Evolutionary conservation across 2,113 vertebrate species (phyloP).

Genomic region (Prionailurus bengalensis): DNA sequence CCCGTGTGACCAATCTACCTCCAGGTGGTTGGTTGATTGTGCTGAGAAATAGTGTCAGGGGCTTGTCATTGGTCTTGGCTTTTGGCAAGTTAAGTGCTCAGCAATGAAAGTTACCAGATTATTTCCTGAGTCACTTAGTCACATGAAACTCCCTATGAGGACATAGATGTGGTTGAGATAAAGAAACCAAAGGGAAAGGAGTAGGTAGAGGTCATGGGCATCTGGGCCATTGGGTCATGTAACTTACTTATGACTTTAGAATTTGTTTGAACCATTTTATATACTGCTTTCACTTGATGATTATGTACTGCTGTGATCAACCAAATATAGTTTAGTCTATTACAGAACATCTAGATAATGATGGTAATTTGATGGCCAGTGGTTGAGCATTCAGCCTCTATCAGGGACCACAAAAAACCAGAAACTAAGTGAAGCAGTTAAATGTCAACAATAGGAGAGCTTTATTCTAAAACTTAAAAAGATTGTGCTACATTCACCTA

Average conservation of each 20-base stretch:
- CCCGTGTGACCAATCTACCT: not conserved
- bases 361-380: not conserved
- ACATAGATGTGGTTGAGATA: not conserved
- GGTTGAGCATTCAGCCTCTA: not conserved
- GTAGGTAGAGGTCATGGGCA: not conserved
- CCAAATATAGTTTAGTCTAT: not conserved
- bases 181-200: not conserved
- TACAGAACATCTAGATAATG: not conserved
- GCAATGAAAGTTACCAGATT: not conserved
- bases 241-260: not conserved
- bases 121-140: not conserved
- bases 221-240: not conserved
- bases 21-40: not conserved
- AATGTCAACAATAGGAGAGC: not conserved
- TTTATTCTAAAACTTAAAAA: not conserved
- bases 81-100: not conserved
- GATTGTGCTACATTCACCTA: not conserved
- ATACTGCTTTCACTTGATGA: not conserved
- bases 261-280: not conserved
- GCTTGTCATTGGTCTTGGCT: not conserved
- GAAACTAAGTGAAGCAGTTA: not conserved
- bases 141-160: not conserved
- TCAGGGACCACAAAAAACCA: not conserved
- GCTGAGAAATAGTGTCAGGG: not conserved
- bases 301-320: not conserved